phyloP scores from a whole-genome alignment of 2,113 vertebrate species.

The Zosterops pallidus region DNA sequence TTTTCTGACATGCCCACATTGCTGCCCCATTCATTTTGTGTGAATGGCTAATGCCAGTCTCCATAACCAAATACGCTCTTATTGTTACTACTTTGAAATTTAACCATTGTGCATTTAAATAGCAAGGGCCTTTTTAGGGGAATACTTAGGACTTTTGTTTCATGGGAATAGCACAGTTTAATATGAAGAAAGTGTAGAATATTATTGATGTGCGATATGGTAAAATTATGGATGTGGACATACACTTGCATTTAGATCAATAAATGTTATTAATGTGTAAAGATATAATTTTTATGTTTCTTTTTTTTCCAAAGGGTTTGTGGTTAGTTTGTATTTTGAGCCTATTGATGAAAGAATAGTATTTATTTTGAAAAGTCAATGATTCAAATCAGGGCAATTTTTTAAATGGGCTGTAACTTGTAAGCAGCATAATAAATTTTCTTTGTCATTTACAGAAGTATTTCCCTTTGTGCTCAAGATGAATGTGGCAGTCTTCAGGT shows the following conservation, averaged over 20 bases:
- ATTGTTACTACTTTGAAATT: neutral
- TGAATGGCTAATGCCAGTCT: neutral
- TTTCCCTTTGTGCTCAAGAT: neutral
- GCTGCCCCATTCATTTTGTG: neutral
- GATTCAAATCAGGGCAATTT: conserved; percentile 57
- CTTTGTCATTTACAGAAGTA: conserved; percentile 22
- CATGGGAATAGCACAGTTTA: conserved; percentile 5
- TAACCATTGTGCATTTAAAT: neutral
- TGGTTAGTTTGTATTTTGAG: conserved; percentile 57
- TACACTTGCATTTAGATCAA: conserved; percentile 50
- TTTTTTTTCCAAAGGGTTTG: conserved; percentile 23
- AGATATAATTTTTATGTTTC: conserved; percentile 55
- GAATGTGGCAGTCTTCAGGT: conserved; percentile 19
- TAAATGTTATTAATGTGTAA: conserved; percentile 60
- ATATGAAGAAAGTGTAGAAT: neutral
- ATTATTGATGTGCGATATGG: conserved; percentile 9
- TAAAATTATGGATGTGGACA: conserved; percentile 41
- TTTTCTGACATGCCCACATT: neutral
- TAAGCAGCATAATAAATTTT: conserved; percentile 39
- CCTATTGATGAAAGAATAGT: conserved; percentile 59
- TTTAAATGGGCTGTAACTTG: conserved; percentile 45
- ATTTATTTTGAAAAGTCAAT: conserved; percentile 64
- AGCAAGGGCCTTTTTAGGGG: neutral
- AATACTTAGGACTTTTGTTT: conserved; percentile 33
- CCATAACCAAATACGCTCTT: neutral